phyloP scores from a whole-genome alignment of 2,888 invertebrate genomes.

The Malacosoma neustria region DNA sequence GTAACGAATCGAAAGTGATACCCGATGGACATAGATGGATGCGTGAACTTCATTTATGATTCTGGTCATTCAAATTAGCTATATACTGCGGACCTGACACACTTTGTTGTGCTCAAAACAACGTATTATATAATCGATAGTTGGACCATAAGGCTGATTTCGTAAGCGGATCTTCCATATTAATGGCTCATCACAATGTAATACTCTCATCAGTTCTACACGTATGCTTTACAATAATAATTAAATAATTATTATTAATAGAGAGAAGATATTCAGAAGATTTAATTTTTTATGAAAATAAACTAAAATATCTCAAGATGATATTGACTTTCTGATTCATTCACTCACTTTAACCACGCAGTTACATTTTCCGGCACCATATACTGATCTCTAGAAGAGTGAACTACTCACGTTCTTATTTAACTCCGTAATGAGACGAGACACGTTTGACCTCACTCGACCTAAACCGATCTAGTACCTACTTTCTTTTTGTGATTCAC shows the following conservation, averaged over 20 bases:
- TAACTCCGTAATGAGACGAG: slow-evolving; percentile 1
- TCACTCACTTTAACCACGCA: too few relatives aligned
- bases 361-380: too few relatives aligned
- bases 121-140: slow-evolving; percentile 2
- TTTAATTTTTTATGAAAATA: too few relatives aligned
- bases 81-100: background rate
- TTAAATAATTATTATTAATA: too few relatives aligned
- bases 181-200: background rate
- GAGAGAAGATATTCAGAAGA: too few relatives aligned
- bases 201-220: background rate
- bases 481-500: slow-evolving; percentile 47
- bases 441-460: background rate
- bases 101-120: slow-evolving; percentile 5
- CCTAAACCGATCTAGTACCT: background rate
- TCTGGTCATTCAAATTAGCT: background rate
- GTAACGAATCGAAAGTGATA: background rate
- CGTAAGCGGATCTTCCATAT: background rate
- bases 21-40: background rate
- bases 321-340: too few relatives aligned
- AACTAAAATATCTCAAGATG: too few relatives aligned
- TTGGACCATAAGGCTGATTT: background rate
- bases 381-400: too few relatives aligned
- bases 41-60: background rate
- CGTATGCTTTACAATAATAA: too few relatives aligned
- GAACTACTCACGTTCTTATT: too few relatives aligned